Evolutionary conservation across 2,797 vertebrate genomes (phyloP), one percentile per base, ranked within the genome.

Genomic region (Dendrocincla tyrannina): DNA sequence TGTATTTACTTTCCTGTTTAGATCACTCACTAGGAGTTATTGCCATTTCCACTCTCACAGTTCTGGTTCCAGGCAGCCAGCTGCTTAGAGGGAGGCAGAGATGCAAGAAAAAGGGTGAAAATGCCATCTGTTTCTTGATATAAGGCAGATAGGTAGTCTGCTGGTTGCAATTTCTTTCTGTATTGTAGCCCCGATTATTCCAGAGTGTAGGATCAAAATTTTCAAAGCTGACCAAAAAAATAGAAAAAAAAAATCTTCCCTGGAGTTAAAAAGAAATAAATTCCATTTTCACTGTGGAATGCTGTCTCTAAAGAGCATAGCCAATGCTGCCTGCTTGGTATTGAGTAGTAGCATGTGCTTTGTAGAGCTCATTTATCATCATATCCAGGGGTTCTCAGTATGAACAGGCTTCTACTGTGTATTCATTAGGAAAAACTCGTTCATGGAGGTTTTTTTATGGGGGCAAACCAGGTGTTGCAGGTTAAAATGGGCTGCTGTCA

Each of bases 1-100:
- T 87, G 68, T 95, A 93, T 95, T 97, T 95, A 95, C 94, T 95
- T 95, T 96, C 52, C 75, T 89, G 66, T 93, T 96, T 82, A 82
- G 68, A 73, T 95, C 82, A 39, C 94, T 96, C 80, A 35, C 95
- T 92, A 89, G 83, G 89, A 97, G 90, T 74, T 92, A 84, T 4
- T 78, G 95, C 84, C 32, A 42, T 96, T 92, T 84, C 67, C 69
- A 75, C 62, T 68, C 85, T 55, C 73, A 58, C 55, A 42, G 63
- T 88, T 93, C 69, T 94, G 52, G 78, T 95, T 97, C 80, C 78
- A 95, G 89, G 55, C 86, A 93, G 87, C 82, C 91, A 94, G 94
- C 90, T 98, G 91, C 93, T 66, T 75, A 80, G 89, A 83, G 92
- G 85, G 81, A 75, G 86, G 23, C 79, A 76, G 89, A 77, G 91